Evolutionary conservation across 2,113 vertebrate genomes (phyloP), one percentile per base, ranked within the genome.

Genomic region (Deroptyus accipitrinus): DNA sequence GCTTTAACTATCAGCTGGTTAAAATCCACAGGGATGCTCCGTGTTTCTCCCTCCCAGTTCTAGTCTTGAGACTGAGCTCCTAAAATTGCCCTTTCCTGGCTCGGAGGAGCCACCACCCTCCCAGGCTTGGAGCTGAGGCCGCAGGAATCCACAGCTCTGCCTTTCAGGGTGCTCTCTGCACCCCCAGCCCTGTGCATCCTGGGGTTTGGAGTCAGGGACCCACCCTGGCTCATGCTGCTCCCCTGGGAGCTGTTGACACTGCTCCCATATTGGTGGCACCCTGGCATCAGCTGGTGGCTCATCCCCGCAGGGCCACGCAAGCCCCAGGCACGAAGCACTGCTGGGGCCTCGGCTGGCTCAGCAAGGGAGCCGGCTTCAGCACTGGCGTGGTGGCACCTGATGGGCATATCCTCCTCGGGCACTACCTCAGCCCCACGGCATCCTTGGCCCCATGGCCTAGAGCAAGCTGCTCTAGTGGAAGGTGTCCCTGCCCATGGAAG

Each of bases 401-500:
- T 16, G 35, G 52, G 35, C 22, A 61, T 12, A 28, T 17, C 52
- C 37, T 44, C 17, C 44, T n/a, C 1, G 2, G 35, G 23, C 22
- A 27, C 28, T 2, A 0, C 66, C 13, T 52, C 1, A 1, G n/a
- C 31, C 54, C 35, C 27, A 37, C 0, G 0, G 46, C 52, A 59
- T 59, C 33, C 20, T 23, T 59, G 33, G 9, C 33, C 55, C 13
- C n/a, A 24, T 35, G 33, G 57, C 57, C 33, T 24, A 22, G 22
- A 35, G 33, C 22, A 35, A 15, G 20, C 33, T 59, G 57, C 20
- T 59, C 8, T 35, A 35, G 57, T 59, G 57, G 57, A 23, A 35
- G 22, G 33, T 23, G 57, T 59, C 9, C 33, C 57, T 35, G 22
- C 22, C 20, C 6, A 1, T 59, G 55, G 55, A 23, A 59, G 20